phyloP scores from a whole-genome alignment of 2,888 invertebrate species.

The Xanthia togata region DNA sequence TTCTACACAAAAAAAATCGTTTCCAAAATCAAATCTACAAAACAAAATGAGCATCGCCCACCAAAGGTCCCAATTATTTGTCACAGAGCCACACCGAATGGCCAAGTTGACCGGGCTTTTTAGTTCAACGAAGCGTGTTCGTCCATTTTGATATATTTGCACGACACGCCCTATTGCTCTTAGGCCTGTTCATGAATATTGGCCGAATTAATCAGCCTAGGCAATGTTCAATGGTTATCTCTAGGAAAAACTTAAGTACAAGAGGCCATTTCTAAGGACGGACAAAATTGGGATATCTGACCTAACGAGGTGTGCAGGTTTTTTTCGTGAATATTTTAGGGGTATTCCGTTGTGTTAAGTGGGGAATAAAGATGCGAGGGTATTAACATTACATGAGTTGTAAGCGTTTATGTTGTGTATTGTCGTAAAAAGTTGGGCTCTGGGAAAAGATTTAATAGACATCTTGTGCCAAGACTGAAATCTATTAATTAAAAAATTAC shows the following conservation, averaged over 20 bases:
- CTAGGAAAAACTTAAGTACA: slow-evolving; percentile 28
- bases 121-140: slow-evolving; percentile 36
- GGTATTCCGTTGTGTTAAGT: slow-evolving; percentile 2
- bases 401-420: not conserved
- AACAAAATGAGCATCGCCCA: slow-evolving; percentile 4
- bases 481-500: too few relatives aligned
- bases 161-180: slow-evolving; percentile 24
- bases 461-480: too few relatives aligned
- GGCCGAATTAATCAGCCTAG: slow-evolving; percentile 40
- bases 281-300: slow-evolving; percentile 36
- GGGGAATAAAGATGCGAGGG: not conserved
- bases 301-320: slow-evolving; percentile 35
- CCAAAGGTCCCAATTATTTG: not conserved
- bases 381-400: not conserved
- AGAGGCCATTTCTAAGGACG: slow-evolving; percentile 25
- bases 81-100: not conserved
- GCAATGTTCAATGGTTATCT: slow-evolving; percentile 29
- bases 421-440: not conserved
- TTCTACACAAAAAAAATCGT: not conserved
- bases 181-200: slow-evolving; percentile 57
- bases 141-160: slow-evolving; percentile 55
- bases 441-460: not conserved
- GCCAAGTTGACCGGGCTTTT: not conserved
- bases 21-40: slow-evolving; percentile 10
- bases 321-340: slow-evolving; percentile 19